Evolutionary conservation across 1,140 invertebrate species (phyloP).

Genomic region (Dicyema japonicum): DNA sequence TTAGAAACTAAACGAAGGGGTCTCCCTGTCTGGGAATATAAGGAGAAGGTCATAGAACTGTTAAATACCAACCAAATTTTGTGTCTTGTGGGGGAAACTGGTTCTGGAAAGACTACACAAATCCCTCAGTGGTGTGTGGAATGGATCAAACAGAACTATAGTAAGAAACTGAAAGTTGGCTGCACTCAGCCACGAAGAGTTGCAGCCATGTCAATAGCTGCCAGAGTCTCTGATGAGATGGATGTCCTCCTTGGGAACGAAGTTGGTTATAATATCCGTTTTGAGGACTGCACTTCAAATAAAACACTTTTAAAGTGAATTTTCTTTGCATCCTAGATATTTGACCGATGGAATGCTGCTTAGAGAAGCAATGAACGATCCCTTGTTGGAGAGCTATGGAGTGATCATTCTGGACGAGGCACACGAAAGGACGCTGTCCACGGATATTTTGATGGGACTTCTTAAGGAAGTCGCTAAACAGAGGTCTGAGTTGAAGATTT

Average conservation of each 20-base stretch:
- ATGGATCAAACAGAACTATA: constrained; percentile 29
- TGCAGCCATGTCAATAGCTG: constrained; percentile 89
- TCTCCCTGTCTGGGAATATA: constrained; percentile 85
- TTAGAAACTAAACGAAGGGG: constrained; percentile 44
- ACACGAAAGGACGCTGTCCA: constrained; percentile 84
- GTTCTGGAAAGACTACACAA: constrained; percentile 73
- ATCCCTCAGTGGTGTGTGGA: constrained; percentile 56
- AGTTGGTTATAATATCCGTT: constrained; percentile 94
- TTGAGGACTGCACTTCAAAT: constrained; percentile 82
- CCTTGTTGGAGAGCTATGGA: constrained; percentile 73
- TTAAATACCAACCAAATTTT: constrained; percentile 56
- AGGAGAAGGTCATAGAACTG: constrained; percentile 64
- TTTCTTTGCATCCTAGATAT: constrained; percentile 27
- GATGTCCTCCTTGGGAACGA: constrained; percentile 77
- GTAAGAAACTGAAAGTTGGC: constrained; percentile 41
- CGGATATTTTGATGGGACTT: constrained; percentile 86
- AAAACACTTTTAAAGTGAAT: constrained; percentile 45
- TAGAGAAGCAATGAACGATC: constrained; percentile 91
- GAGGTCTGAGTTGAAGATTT: constrained; percentile 61
- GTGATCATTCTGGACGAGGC: constrained; percentile 79
- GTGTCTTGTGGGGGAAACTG: constrained; percentile 53
- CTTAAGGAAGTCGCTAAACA: constrained; percentile 85
- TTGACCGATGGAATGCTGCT: constrained; percentile 99
- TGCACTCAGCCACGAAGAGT: constrained; percentile 89
- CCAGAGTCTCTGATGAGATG: constrained; percentile 92